Evolutionary conservation across 2,113 vertebrate genomes (phyloP), one percentile per base, ranked within the genome.

Genomic region (Cryptotis parvus): DNA sequence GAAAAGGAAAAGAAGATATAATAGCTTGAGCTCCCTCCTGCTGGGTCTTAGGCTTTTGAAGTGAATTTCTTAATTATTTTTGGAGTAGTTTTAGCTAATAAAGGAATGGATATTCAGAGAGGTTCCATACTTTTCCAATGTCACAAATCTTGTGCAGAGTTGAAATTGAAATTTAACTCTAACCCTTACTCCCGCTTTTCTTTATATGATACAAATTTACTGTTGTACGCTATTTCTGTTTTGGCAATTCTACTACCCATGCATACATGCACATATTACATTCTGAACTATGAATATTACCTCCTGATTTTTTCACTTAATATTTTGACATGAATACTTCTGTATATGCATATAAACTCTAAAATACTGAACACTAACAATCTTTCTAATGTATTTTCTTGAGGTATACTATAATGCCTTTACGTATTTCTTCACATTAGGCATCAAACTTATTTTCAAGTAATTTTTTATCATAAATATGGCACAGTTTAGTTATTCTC

Each of bases 321-420:
- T 29, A 79, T 49, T 74, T 78, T 83, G 33, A 29, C 27, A 84
- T 77, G 83, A 94, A 14, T 15, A 87, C 58, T 74, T 74, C 52
- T 12, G 20, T 35, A 22, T 39, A 37, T 70, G 11, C 33, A 3
- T 12, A 29, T 69, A 69, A 14, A 26, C 1, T n/a, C n/a, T 52
- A 75, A 93, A 93, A 66, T 85, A 29, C 31, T 82, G 87, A 87
- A 78, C 58, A 35, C 69, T 89, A 58, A 76, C 24, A n/a, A 87
- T 65, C n/a, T 58, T 80, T 45, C 11, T 66, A 37, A 63, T 58
- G 18, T 65, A 18, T 55, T 75, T 94, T 41, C 35, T 87, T 75
- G 27, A 18, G 45, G 15, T 22, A 55, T 45, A 45, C n/a, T 63
- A 43, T 11, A 92, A 76, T 65, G 49, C 81, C 9, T 87, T 70